Evolutionary conservation across 2,797 vertebrate genomes (phyloP), one percentile per base, ranked within the genome.

Genomic region (Loris lydekkerianus): DNA sequence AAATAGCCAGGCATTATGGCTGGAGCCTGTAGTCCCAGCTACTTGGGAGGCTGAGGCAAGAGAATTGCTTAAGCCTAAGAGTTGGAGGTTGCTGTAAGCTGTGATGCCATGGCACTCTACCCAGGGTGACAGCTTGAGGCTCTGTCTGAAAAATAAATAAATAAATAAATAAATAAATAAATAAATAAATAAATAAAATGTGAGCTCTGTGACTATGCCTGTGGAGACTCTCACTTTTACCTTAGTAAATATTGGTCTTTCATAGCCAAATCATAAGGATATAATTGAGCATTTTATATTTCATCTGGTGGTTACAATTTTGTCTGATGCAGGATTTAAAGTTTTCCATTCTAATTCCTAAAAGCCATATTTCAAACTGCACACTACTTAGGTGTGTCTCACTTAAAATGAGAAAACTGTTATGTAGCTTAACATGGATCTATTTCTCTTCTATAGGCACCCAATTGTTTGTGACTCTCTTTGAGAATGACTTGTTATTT

Each of bases 371-470:
- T 96, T 93, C 53, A 96, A 95, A 53, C n/a, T 85, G 3, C 23
- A 67, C 92, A 86, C 72, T 84, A 70, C 77, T 91, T 91, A 88
- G 90, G 4, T 69, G 40, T 70, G 40, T 89, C 56, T 94, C 56
- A 77, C 69, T 89, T 96, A 94, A 96, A 95, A 92, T 94, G 95
- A 93, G 67, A 95, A 95, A 94, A 76, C 29, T 89, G 60, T 61
- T 95, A 63, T 23, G 40, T 61, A 58, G 14, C 18, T 89, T 85
- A 89, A 56, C 27, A 61, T 95, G 31, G 23, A 34, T 85, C 53
- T 87, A 37, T 88, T 95, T 77, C 37, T 60, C 67, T 88, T 72
- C 40, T 86, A 25, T 83, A 70, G 65, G 18, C 14, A 10, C 37
- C 78, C 72, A 80, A 17, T 85, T 87, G 27, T 81, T 83, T 56